These are phyloP conservation scores for Acleris cristana DNA, from an alignment of 2,888 invertebrate genomes.

Conservation along the genomic window DNA sequence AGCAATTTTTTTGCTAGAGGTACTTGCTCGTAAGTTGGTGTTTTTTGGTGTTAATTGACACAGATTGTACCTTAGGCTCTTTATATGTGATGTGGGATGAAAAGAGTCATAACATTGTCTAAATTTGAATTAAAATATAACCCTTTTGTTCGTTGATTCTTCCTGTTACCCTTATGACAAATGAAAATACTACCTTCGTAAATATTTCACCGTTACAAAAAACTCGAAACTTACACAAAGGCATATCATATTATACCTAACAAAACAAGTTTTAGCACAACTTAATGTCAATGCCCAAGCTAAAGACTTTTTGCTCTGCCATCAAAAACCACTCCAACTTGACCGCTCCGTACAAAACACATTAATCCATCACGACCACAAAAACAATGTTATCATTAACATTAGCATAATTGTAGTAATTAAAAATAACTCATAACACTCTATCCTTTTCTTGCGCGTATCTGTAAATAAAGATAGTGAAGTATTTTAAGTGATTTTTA, in stretches of 20 bases:
- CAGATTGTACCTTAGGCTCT: no score
- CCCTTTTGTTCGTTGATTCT: no score
- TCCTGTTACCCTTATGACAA: no score
- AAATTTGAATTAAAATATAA: no score
- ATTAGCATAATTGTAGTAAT: conserved; percentile 31
- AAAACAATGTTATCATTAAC: conserved; percentile 28
- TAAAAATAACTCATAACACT: conserved; percentile 10
- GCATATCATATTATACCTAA: not conserved
- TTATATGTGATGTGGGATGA: no score
- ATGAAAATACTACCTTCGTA: no score
- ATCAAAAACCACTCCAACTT: not conserved
- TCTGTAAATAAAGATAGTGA: conserved; percentile 7
- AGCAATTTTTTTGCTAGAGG: no score
- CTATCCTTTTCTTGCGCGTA: conserved; percentile 5
- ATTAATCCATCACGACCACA: not conserved
- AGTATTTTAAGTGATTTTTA: conserved; percentile 20
- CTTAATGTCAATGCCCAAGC: conserved; percentile 32
- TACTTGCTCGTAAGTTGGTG: no score
- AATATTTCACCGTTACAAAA: no score
- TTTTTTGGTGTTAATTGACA: no score
- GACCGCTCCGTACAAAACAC: conserved; percentile 8
- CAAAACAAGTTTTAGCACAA: conserved; percentile 23
- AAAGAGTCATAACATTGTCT: no score
- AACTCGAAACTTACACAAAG: no score
- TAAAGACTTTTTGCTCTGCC: conserved; percentile 22